Evolutionary conservation across 2,113 vertebrate genomes (phyloP), one percentile per base, ranked within the genome.

Genomic region (Phalacrocorax brasilianus): DNA sequence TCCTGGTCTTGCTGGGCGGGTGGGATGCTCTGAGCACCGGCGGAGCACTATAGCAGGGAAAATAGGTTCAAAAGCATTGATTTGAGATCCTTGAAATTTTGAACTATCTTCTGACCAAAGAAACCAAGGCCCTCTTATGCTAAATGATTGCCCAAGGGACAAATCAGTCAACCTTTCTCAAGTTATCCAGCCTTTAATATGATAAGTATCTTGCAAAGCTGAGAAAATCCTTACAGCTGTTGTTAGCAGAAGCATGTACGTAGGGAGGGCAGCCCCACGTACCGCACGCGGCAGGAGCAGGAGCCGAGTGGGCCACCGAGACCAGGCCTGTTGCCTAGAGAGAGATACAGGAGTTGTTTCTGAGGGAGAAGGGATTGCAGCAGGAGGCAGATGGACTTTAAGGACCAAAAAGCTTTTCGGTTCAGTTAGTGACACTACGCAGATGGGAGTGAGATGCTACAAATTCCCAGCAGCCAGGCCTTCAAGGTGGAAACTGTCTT

Each of bases 211-310:
- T 4, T 11, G 56, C 26, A 66, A 72, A 53, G 70, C 71, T 65
- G 70, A 53, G 70, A 17, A 81, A 45, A 66, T 65, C 82, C 18
- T 50, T 8, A 23, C 56, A 40, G 38, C 70, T 24, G 55, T 3
- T 19, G 30, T 49, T 21, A 26, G 50, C 23, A 4, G 42, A 12
- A 14, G 61, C 3, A 2, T 0, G 40, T 16, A 52, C 0, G 5
- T 5, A 33, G 84, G 27, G 66, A 16, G 49, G 26, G 32, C 50
- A 33, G 59, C 66, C 32, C 58, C 44, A 2, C 0, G 8, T 9
- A 4, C 26, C 2, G 49, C 49, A 17, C 40, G 0, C 40, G 4
- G 50, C 1, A 4, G 40, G 24, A 32, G 30, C 1, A 1, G 42
- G 38, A 32, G 70, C 20, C 2, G 1, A 9, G 32, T 1, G 1